Evolutionary conservation across 1,140 invertebrate species (phyloP).

Genomic region (Colletes gigas): DNA sequence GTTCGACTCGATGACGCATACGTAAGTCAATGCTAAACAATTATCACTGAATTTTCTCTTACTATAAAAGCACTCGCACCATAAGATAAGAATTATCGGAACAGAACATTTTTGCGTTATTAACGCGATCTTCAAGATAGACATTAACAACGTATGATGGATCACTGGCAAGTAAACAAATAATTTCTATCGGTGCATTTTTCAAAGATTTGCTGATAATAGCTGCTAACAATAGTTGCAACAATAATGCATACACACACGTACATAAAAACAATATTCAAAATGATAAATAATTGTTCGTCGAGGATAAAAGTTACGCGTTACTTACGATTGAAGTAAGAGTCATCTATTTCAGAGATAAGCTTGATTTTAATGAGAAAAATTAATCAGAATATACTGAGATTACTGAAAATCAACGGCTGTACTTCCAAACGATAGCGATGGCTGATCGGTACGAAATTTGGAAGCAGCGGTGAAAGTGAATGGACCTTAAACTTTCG

Average conservation of each 20-base stretch:
- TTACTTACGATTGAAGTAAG: no score
- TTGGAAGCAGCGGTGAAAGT: no score
- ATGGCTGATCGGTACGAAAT: no score
- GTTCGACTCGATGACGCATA: not conserved
- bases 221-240: not conserved
- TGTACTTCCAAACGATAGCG: no score
- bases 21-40: not conserved
- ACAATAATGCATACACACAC: no score
- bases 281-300: no score
- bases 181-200: not conserved
- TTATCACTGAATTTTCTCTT: slow-evolving; percentile 2
- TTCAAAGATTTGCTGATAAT: not conserved
- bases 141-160: not conserved
- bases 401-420: no score
- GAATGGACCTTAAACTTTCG: no score
- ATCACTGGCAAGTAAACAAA: not conserved
- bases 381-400: no score
- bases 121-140: not conserved
- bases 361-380: no score
- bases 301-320: no score
- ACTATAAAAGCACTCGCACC: not conserved
- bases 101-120: not conserved
- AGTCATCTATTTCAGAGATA: no score
- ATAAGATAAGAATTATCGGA: not conserved
- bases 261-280: not conserved